phyloP scores from a whole-genome alignment of 2,797 vertebrate species.

The Tragelaphus eurycerus region DNA sequence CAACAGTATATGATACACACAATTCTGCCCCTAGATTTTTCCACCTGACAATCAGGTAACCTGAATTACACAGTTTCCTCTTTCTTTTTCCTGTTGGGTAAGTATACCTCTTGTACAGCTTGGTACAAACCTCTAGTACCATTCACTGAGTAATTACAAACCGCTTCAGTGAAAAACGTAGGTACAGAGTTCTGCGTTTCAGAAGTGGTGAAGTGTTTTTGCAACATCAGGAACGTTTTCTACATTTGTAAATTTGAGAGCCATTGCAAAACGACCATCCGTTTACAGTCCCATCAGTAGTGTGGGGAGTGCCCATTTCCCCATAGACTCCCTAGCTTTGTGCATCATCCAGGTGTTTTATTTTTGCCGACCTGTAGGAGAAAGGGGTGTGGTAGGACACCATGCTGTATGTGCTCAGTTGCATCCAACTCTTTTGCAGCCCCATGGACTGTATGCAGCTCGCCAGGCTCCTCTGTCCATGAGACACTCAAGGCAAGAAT shows the following conservation, averaged over 20 bases:
- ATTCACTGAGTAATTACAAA: not conserved
- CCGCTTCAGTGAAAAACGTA: not conserved
- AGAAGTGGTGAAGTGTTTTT: not conserved
- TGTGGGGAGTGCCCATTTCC: not conserved
- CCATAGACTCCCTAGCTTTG: not conserved
- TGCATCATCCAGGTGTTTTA: not conserved
- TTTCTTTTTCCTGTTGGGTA: not conserved
- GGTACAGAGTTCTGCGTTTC: not conserved
- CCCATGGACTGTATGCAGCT: not conserved
- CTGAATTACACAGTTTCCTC: not conserved
- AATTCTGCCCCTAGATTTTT: not conserved
- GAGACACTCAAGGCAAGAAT: not conserved
- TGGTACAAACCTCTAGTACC: not conserved
- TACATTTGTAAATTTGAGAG: not conserved
- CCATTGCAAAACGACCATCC: not conserved
- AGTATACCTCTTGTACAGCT: not conserved
- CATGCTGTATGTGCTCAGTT: not conserved
- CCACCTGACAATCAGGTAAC: not conserved
- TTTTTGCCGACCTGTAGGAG: not conserved
- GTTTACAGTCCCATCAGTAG: not conserved
- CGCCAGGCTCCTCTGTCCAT: not conserved
- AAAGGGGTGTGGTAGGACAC: not conserved
- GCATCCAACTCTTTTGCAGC: not conserved
- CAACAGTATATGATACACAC: fast-evolving
- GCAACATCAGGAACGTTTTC: not conserved